phyloP scores from a whole-genome alignment of 2,113 vertebrate genomes.

The Pavo muticus region DNA sequence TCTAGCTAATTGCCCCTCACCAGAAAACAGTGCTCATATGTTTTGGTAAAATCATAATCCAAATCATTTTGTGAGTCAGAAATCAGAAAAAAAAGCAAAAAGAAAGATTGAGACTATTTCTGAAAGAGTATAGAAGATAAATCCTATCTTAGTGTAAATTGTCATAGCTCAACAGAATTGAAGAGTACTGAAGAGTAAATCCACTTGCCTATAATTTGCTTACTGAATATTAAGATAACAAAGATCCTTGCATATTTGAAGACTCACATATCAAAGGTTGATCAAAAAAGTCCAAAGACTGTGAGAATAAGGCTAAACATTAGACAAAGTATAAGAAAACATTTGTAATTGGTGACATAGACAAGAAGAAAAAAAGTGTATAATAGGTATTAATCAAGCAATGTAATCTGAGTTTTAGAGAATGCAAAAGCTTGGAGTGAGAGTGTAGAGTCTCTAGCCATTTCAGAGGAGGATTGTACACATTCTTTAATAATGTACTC shows the following conservation, averaged over 20 bases:
- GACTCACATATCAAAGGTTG: neutral
- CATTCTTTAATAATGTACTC: conserved; percentile 6
- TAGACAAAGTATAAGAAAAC: neutral
- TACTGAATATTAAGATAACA: neutral
- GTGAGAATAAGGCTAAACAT: conserved; percentile 30
- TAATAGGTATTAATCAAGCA: neutral
- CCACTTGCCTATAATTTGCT: neutral
- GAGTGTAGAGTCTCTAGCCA: neutral
- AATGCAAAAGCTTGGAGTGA: neutral
- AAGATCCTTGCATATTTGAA: conserved; percentile 18
- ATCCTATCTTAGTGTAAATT: neutral
- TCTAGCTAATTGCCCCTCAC: neutral
- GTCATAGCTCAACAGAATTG: neutral
- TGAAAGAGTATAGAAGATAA: neutral
- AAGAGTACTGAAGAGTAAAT: neutral
- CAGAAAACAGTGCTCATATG: neutral
- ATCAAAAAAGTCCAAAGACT: neutral
- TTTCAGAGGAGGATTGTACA: neutral
- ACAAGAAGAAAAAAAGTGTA: neutral
- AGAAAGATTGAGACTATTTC: neutral
- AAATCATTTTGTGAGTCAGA: neutral
- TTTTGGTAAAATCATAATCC: neutral
- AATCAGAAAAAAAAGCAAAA: neutral
- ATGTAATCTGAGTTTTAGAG: neutral
- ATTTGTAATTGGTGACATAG: neutral